These are phyloP conservation scores for Cebus imitator DNA, from an alignment of 2,113 vertebrate species.

Conservation along the genomic window DNA sequence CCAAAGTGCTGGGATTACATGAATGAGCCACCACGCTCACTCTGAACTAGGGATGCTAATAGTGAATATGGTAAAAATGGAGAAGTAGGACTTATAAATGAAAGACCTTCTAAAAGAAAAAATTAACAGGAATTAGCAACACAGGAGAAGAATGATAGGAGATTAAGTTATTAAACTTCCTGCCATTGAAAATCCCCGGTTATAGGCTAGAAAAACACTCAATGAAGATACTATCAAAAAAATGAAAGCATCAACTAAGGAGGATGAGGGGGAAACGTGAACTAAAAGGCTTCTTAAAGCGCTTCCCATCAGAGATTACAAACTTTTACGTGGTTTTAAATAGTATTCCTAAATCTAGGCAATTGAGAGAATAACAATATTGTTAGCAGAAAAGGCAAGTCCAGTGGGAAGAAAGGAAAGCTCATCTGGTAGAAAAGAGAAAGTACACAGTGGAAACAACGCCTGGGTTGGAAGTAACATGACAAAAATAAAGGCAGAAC, in stretches of 20 bases:
- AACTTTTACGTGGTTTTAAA: background rate
- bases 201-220: background rate
- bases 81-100: background rate
- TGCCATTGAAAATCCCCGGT: background rate
- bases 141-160: background rate
- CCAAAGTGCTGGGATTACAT: too few species aligned
- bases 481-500: background rate
- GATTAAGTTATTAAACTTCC: background rate
- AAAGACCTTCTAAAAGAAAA: background rate
- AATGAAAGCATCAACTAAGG: background rate
- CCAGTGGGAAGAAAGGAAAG: background rate
- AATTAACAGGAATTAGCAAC: background rate
- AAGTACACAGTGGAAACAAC: background rate
- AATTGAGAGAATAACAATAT: background rate
- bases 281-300: background rate
- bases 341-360: background rate
- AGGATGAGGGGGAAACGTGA: background rate
- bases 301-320: background rate
- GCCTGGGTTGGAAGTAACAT: background rate
- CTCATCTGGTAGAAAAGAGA: background rate
- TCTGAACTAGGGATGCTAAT: background rate
- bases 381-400: background rate
- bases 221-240: background rate
- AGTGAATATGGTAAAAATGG: background rate
- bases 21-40: too few species aligned